Conservation (phyloP, 2,888 invertebrate genomes). For the Pantelozetes paolii region DNA sequence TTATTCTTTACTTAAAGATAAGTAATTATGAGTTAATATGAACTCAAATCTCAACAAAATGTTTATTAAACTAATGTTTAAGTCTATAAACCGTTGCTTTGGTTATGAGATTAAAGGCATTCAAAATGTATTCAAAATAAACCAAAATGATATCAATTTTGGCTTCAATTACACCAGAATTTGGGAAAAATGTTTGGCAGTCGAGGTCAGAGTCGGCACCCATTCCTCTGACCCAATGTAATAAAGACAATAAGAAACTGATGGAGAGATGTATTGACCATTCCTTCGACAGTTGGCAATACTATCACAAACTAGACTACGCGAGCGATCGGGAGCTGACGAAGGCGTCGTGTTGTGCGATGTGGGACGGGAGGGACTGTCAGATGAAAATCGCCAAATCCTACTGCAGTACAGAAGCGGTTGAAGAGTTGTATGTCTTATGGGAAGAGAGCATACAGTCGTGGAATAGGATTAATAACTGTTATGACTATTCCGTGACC, state of each 20-base stretch:
- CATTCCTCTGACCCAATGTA: not conserved
- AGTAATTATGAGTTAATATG: too few relatives aligned
- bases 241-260: not conserved
- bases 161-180: not conserved
- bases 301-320: not conserved
- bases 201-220: not conserved
- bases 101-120: constrained; percentile 6
- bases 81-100: not conserved
- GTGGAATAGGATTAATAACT: not conserved
- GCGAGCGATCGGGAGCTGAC: not conserved
- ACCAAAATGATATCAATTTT: not conserved
- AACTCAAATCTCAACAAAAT: too few relatives aligned
- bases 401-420: not conserved
- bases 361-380: constrained; percentile 22
- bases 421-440: not conserved
- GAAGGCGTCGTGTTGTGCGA: not conserved
- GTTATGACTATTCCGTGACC: not conserved
- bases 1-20: too few relatives aligned
- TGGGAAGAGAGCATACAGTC: not conserved
- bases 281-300: constrained; percentile 1
- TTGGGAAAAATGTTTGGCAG: not conserved
- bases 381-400: not conserved
- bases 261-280: constrained; percentile 18
- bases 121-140: not conserved
- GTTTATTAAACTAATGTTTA: too few relatives aligned